These are phyloP conservation scores for Amphipyra tragopoginis DNA, from an alignment of 2,888 invertebrate genomes.

Conservation along the genomic window DNA sequence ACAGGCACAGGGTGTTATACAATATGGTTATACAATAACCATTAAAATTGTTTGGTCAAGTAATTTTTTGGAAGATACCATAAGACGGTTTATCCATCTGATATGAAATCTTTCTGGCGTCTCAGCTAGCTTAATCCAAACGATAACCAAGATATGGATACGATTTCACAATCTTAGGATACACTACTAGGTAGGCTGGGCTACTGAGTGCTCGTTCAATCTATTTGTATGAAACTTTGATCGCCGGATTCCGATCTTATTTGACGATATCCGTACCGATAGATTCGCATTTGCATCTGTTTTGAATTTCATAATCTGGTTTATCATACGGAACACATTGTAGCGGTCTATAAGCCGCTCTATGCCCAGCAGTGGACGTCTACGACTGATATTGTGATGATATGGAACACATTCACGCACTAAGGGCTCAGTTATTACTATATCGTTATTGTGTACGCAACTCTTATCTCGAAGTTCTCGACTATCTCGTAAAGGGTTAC, in stretches of 20 bases:
- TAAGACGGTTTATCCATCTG: too few species aligned
- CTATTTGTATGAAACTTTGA: constrained; percentile 10
- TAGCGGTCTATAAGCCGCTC: not conserved
- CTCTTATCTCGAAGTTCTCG: constrained; percentile 37
- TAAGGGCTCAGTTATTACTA: constrained; percentile 11
- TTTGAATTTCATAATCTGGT: constrained; percentile 13
- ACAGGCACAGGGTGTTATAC: not conserved
- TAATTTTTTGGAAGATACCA: too few species aligned
- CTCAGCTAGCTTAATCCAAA: not conserved
- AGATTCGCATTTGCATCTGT: not conserved
- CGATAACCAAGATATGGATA: not conserved
- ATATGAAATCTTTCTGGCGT: not conserved
- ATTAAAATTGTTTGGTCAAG: too few species aligned
- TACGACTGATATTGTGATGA: constrained; percentile 7
- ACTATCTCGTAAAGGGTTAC: constrained; percentile 52
- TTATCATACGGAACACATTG: constrained; percentile 24
- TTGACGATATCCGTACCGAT: not conserved
- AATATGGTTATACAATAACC: too few species aligned
- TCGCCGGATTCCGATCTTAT: constrained; percentile 20
- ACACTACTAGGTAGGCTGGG: not conserved
- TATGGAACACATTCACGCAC: constrained; percentile 21
- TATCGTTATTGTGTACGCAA: constrained; percentile 17
- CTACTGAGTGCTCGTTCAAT: constrained; percentile 4
- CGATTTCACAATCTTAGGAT: constrained; percentile 11
- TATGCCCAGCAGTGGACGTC: not conserved